Conservation (phyloP, 2,113 vertebrate species). For the Pagrus major region DNA sequence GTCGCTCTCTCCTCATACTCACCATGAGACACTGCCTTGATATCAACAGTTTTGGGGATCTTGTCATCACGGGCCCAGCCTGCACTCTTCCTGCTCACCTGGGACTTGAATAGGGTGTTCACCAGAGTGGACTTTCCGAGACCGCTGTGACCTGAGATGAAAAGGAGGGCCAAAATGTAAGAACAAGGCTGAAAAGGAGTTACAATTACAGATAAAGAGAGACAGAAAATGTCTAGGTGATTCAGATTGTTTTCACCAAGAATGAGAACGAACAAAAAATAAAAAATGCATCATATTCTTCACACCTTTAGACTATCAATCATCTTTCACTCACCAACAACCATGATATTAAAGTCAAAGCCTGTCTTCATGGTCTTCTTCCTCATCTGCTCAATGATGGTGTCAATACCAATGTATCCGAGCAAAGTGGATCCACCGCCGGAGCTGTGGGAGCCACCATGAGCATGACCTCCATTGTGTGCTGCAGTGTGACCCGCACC, state of each 20-base stretch:
- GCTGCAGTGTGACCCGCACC: slow-evolving; percentile 39
- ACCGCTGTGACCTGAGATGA: slow-evolving; percentile 90
- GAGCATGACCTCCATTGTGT: slow-evolving; percentile 57
- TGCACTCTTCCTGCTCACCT: slow-evolving; percentile 94
- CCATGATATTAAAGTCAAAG: slow-evolving; percentile 99
- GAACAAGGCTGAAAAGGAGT: neutral
- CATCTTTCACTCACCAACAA: slow-evolving; percentile 87
- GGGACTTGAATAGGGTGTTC: slow-evolving; percentile 97
- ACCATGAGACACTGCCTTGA: slow-evolving; percentile 95
- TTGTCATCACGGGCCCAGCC: slow-evolving; percentile 95
- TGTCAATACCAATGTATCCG: slow-evolving; percentile 97
- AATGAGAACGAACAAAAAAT: neutral
- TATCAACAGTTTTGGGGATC: slow-evolving; percentile 96
- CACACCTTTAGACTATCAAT: neutral
- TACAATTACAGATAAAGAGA: neutral
- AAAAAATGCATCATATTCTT: neutral
- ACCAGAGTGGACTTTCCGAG: slow-evolving; percentile 95
- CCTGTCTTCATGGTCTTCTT: slow-evolving; percentile 99
- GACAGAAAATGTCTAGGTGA: neutral
- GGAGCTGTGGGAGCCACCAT: slow-evolving; percentile 54
- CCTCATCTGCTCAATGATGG: slow-evolving; percentile 98
- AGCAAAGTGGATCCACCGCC: slow-evolving; percentile 85
- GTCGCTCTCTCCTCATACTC: slow-evolving; percentile 66
- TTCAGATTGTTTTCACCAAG: neutral
- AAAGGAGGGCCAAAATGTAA: neutral